Evolutionary conservation across 2,888 invertebrate genomes (phyloP).

Genomic region (Phrixothrix hirtus): DNA sequence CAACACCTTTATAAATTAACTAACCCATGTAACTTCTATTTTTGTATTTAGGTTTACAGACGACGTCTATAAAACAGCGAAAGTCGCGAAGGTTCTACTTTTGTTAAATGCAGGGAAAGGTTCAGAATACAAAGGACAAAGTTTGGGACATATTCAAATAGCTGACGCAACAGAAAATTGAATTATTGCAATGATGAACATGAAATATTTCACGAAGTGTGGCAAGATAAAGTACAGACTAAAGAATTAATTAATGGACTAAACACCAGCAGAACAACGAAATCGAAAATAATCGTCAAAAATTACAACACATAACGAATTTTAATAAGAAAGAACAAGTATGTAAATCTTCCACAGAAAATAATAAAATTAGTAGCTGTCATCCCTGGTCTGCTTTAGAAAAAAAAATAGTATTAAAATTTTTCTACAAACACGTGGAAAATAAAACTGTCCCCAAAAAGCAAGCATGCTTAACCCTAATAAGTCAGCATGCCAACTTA

Average conservation of each 20-base stretch:
- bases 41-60: constrained; percentile 10
- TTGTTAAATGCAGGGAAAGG: constrained; percentile 17
- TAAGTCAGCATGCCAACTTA: constrained; percentile 3
- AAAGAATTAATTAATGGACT: no score
- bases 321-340: no score
- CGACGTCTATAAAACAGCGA: constrained; percentile 18
- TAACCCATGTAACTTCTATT: background rate
- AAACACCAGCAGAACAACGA: no score
- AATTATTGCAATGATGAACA: background rate
- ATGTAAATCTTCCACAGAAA: no score
- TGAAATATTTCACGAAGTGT: background rate
- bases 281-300: no score
- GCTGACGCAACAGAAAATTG: background rate
- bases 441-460: constrained; percentile 18
- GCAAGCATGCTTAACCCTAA: constrained; percentile 4
- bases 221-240: background rate
- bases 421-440: constrained; percentile 12
- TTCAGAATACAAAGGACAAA: constrained; percentile 13
- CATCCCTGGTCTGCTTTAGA: constrained; percentile 5
- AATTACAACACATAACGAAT: no score
- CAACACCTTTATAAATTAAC: constrained; percentile 1
- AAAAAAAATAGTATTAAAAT: constrained; percentile 11
- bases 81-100: constrained; percentile 16
- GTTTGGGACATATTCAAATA: constrained; percentile 11
- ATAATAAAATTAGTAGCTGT: background rate